phyloP scores from a whole-genome alignment of 2,888 invertebrate genomes.

The Sicus ferrugineus region DNA sequence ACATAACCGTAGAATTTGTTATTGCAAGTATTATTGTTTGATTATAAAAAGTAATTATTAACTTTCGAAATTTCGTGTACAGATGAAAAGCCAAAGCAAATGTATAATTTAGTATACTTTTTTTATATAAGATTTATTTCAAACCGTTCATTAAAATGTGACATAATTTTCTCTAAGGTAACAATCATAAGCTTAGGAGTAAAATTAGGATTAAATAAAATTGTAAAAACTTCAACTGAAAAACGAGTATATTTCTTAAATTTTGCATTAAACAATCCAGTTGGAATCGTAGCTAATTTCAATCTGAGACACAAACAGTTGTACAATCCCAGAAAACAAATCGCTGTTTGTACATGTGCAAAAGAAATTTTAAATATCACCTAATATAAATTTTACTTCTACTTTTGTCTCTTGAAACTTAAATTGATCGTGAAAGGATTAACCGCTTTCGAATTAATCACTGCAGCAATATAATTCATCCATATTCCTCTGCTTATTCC shows the following conservation, averaged over 20 bases:
- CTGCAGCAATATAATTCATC: constrained; percentile 17
- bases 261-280: not conserved
- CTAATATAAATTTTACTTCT: constrained; percentile 24
- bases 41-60: constrained; percentile 60
- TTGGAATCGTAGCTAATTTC: not conserved
- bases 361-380: constrained; percentile 26
- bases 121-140: constrained; percentile 24
- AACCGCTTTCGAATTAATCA: constrained; percentile 28
- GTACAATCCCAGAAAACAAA: not conserved
- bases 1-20: too few species aligned
- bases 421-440: constrained; percentile 25
- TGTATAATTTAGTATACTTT: constrained; percentile 15
- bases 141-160: constrained; percentile 18
- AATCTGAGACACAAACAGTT: not conserved
- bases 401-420: constrained; percentile 22
- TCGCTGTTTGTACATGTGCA: constrained; percentile 25
- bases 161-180: constrained; percentile 19
- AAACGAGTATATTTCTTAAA: too few species aligned
- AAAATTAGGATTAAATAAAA: constrained; percentile 3
- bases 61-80: constrained; percentile 44
- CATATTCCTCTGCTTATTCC: constrained; percentile 47
- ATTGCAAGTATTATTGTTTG: constrained; percentile 43
- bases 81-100: constrained; percentile 36
- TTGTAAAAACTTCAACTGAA: constrained; percentile 14
- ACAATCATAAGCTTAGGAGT: constrained; percentile 13